These are phyloP conservation scores for Phania funesta DNA, from an alignment of 2,888 invertebrate species.

Conservation along the genomic window DNA sequence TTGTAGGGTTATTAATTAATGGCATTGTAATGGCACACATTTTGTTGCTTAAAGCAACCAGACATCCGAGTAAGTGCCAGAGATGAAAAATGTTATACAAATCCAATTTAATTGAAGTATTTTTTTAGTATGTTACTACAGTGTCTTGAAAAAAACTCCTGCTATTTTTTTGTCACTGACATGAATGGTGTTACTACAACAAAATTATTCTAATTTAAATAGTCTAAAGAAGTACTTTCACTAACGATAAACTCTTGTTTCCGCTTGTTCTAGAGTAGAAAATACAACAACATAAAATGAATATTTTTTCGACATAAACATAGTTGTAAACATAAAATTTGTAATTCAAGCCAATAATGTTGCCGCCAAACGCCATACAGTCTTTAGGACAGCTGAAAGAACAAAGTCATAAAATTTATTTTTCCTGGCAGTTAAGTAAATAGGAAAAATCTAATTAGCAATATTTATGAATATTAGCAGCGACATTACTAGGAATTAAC, in stretches of 20 bases:
- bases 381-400: neutral
- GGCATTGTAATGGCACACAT: neutral
- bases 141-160: neutral
- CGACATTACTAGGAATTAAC: conserved; percentile 40
- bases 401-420: neutral
- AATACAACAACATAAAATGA: neutral
- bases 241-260: neutral
- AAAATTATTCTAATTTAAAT: neutral
- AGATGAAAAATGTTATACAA: neutral
- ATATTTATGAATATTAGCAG: conserved; percentile 57
- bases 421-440: neutral
- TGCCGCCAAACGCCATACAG: neutral
- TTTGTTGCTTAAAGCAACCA: neutral
- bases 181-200: neutral
- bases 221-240: too few species aligned
- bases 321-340: neutral
- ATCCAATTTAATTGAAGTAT: neutral
- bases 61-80: too few species aligned
- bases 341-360: conserved; percentile 1
- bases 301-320: neutral
- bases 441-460: conserved; percentile 51
- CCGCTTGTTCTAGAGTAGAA: neutral
- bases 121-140: neutral
- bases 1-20: conserved; percentile 13
- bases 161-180: neutral